phyloP scores from a whole-genome alignment of 2,888 invertebrate genomes.

The Synergus umbraculus region DNA sequence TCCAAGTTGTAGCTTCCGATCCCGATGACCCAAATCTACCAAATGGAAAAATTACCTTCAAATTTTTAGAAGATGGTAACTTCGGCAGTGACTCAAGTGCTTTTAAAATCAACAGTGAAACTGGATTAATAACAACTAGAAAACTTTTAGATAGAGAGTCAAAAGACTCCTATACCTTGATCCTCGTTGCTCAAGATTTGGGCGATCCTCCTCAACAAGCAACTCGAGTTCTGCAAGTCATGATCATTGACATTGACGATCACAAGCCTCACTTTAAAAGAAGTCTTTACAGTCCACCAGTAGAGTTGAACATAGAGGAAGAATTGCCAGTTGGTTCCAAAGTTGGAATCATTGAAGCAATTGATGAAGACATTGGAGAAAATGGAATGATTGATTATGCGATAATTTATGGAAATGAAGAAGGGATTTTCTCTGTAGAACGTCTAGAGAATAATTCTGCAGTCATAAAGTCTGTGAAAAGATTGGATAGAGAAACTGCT shows the following conservation, averaged over 20 bases:
- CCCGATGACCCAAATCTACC: slow-evolving; percentile 88
- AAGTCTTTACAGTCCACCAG: slow-evolving; percentile 82
- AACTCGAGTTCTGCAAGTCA: slow-evolving; percentile 84
- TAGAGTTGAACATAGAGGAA: slow-evolving; percentile 83
- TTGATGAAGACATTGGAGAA: slow-evolving; percentile 86
- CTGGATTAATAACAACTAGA: slow-evolving; percentile 86
- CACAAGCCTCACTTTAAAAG: slow-evolving; percentile 86
- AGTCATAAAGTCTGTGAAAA: slow-evolving; percentile 80
- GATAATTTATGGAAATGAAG: slow-evolving; percentile 86
- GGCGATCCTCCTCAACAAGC: slow-evolving; percentile 88
- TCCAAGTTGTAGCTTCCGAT: slow-evolving; percentile 87
- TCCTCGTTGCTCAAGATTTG: slow-evolving; percentile 87
- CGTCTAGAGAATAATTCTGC: slow-evolving; percentile 83
- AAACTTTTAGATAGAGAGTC: slow-evolving; percentile 86
- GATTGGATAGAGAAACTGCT: slow-evolving; percentile 83
- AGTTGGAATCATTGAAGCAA: slow-evolving; percentile 84
- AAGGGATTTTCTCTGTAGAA: slow-evolving; percentile 82
- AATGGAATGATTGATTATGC: slow-evolving; percentile 87
- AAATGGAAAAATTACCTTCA: slow-evolving; percentile 85
- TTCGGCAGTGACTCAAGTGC: slow-evolving; percentile 74
- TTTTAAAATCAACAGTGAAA: slow-evolving; percentile 76
- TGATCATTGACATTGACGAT: slow-evolving; percentile 87
- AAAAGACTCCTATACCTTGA: slow-evolving; percentile 86
- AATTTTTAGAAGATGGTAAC: slow-evolving; percentile 84
- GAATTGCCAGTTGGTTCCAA: slow-evolving; percentile 83